Base-by-base conservation (phyloP, 2,113 vertebrate species). In the Mesembrinibis cayennensis region DNA sequence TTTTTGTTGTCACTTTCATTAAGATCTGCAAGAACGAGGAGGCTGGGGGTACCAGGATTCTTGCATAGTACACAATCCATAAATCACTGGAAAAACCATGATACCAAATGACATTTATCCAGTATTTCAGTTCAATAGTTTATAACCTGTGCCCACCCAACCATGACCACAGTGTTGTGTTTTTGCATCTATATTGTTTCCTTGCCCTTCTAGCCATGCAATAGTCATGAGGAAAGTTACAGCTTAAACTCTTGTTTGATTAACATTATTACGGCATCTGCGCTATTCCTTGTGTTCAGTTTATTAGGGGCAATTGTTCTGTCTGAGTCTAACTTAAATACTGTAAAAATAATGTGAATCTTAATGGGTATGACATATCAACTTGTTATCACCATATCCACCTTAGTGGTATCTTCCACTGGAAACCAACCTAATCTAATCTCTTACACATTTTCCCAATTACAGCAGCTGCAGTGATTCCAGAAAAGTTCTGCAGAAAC, bases 381-480 rank as follows among this genome's bases (percentile, higher is more conserved):
- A 8, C 53, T 86, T 66, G 45, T 45, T 81, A 71, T 50, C 55
- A 66, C 63, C 16, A 27, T 8, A 47, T n/a, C 38, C 59, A 53
- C 80, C 30, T 73, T 55, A 23, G 47, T 44, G 55, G 17, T 45
- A 72, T 67, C 67, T 90, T 87, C 40, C 18, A 30, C 3, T 91
- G 83, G 42, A 89, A 92, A 59, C 29, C 21, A 87, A 59, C 6
- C 17, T 81, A 52, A 87, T 73, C 53, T 70, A 23, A 73, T 90
- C 71, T 83, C 72, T 87, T 77, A 89, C 83, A 91, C 67, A 67
- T 92, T 92, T 96, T 81, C 76, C 76, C 83, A 74, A 20, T 71
- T 58, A 74, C 25, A 88, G 85, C 47, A 91, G 77, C 89, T 94
- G 73, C 95, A 71, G 59, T 63, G 21, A 63, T 70, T 93, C 81